Evolutionary conservation across 1,140 invertebrate species (phyloP).

Genomic region (Drosophila simulans): DNA sequence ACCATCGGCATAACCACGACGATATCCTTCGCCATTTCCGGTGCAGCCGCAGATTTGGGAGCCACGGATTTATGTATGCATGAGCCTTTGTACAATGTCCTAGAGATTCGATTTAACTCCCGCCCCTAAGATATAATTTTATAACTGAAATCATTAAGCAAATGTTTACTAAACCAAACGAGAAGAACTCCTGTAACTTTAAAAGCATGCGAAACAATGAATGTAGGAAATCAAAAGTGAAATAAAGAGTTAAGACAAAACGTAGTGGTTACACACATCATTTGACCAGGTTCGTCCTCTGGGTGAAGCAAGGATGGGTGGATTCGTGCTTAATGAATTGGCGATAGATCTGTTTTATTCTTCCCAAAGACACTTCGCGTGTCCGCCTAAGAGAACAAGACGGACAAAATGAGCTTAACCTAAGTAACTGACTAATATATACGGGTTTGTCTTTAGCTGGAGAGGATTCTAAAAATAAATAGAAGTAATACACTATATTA

Average conservation of each 20-base stretch:
- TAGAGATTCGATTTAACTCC: slow-evolving; percentile 17
- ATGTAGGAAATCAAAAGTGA: slow-evolving; percentile 61
- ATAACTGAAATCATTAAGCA: slow-evolving; percentile 41
- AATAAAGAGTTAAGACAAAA: slow-evolving; percentile 58
- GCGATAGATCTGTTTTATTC: slow-evolving; percentile 8
- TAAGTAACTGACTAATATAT: slow-evolving; percentile 2
- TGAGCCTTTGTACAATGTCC: slow-evolving; percentile 44
- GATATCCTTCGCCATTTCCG: slow-evolving; percentile 2
- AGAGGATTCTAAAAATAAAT: slow-evolving; percentile 43
- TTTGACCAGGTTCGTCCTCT: not conserved
- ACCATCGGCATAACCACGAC: slow-evolving; percentile 20
- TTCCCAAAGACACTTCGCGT: not conserved
- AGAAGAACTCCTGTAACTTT: slow-evolving; percentile 52
- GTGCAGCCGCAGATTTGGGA: not conserved
- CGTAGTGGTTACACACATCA: slow-evolving; percentile 29
- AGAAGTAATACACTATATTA: slow-evolving; percentile 4
- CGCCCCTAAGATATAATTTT: slow-evolving; percentile 40
- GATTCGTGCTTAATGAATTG: not conserved
- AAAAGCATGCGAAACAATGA: slow-evolving; percentile 60
- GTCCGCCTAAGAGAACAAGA: slow-evolving; percentile 27
- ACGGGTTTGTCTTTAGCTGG: slow-evolving; percentile 13
- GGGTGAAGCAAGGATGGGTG: not conserved
- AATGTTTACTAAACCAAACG: slow-evolving; percentile 59
- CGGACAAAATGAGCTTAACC: slow-evolving; percentile 2
- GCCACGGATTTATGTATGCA: slow-evolving; percentile 11